Evolutionary conservation across 2,113 vertebrate species (phyloP), one percentile per base, ranked within the genome.

Genomic region (Melanostigma gelatinosum): DNA sequence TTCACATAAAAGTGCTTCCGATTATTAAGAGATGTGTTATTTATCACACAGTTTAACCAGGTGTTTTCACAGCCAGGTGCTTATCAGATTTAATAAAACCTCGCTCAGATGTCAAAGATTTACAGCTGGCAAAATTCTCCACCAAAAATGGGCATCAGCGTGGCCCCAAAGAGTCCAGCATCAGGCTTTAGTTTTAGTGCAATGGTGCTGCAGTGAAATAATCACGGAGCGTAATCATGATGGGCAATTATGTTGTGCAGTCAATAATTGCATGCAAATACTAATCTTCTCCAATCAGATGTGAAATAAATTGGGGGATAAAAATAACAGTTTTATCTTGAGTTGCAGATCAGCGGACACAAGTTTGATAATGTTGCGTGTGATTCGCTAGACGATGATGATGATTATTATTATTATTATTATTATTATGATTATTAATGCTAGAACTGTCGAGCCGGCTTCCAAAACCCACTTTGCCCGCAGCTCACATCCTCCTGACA

Each of bases 251-350:
- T 63, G 50, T 55, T 46, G 32, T 54, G 75, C 67, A 8, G 65
- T 70, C 63, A 72, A 78, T 85, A 52, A 88, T 82, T 72, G 64
- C 64, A 62, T 64, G 66, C 69, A 77, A 80, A 83, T 69, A 38
- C 16, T 52, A 55, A 75, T 79, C 71, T 64, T 27, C 8, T 57
- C 72, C 34, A 73, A 82, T 90, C 60, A 82, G 80, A 82, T 73
- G 50, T 42, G 32, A 80, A 89, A 72, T 68, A 73, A 83, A 88
- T 50, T 65, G 60, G n/a, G 34, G 29, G 63, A 72, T 36, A 10
- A 73, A 78, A 70, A 58, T 48, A 0, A 62, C 27, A 44, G 18
- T 40, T 66, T 75, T 68, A 75, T 77, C 63, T 75, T 22, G 38
- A 63, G 65, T 50, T 69, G 16, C 63, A 52, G 40, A 65, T 81